Evolutionary conservation across 2,797 vertebrate genomes (phyloP).

Genomic region (Dicrostonyx torquatus): DNA sequence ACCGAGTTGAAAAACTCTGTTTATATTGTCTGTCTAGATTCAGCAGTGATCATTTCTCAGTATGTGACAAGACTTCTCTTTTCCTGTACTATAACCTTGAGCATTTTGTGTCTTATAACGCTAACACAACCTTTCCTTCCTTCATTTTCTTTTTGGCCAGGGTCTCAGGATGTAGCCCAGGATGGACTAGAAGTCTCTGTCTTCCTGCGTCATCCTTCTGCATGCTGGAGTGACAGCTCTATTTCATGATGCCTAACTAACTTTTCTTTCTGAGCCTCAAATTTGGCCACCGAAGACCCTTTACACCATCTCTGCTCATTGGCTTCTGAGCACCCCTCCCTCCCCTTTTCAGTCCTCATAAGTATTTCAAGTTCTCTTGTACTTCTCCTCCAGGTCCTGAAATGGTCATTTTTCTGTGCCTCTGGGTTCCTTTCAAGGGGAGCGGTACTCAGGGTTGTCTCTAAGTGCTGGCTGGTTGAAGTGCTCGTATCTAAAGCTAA

Average conservation of each 20-base stretch:
- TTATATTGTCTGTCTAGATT: neutral
- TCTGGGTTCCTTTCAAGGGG: neutral
- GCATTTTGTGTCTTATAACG: neutral
- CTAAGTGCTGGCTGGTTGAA: neutral
- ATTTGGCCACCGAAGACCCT: neutral
- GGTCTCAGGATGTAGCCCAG: neutral
- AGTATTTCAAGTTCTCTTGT: neutral
- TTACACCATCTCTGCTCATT: fast-evolving
- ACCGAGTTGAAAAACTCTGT: neutral
- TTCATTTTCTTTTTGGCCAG: neutral
- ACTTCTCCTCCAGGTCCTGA: neutral
- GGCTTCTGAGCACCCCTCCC: neutral
- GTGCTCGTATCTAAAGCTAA: neutral
- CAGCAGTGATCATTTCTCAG: neutral
- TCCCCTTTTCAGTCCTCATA: neutral
- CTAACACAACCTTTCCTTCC: neutral
- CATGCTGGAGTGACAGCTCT: neutral
- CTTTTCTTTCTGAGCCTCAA: neutral
- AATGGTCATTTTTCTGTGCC: neutral
- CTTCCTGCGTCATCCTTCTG: neutral
- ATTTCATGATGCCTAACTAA: neutral
- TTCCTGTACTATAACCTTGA: neutral
- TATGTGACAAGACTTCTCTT: neutral
- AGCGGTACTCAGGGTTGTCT: neutral
- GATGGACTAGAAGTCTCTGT: neutral